Percentiles rank a stretch among this genome's conserved stretches.
phyloP scores from a whole-genome alignment of 2,113 vertebrate species.

The Ptyas mucosa region DNA sequence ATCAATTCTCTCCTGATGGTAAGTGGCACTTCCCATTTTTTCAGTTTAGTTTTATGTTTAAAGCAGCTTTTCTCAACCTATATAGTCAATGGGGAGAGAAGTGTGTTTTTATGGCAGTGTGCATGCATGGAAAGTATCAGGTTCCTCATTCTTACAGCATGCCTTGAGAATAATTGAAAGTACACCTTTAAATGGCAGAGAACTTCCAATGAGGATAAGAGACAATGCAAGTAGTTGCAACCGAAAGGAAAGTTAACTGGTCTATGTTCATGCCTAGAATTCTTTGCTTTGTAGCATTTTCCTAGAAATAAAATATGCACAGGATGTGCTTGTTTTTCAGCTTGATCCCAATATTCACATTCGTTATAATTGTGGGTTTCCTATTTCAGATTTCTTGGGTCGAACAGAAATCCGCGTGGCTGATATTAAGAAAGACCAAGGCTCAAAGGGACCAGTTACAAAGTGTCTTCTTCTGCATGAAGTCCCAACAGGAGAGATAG shows the following conservation, averaged over 20 bases:
- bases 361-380: neutral
- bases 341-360: neutral
- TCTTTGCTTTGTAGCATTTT: neutral
- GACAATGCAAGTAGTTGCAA: neutral
- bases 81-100: neutral
- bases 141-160: neutral
- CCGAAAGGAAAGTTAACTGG: neutral
- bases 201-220: neutral
- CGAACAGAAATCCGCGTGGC: constrained; percentile 97
- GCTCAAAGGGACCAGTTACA: constrained; percentile 95
- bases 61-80: neutral
- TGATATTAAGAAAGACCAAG: constrained; percentile 98
- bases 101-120: neutral
- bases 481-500: constrained; percentile 97
- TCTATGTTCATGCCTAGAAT: neutral
- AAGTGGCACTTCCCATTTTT: constrained; percentile 29
- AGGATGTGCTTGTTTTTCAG: neutral
- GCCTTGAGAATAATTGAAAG: neutral
- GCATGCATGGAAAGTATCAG: no score
- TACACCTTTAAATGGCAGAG: neutral
- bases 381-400: constrained; percentile 89
- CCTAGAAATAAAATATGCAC: neutral
- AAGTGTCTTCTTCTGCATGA: constrained; percentile 96
- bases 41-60: neutral
- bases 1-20: constrained; percentile 99